Evolutionary conservation across 23 tunicate species (phyloP), one percentile per base, ranked within the genome.

Genomic region (Oikopleura albicans): DNA sequence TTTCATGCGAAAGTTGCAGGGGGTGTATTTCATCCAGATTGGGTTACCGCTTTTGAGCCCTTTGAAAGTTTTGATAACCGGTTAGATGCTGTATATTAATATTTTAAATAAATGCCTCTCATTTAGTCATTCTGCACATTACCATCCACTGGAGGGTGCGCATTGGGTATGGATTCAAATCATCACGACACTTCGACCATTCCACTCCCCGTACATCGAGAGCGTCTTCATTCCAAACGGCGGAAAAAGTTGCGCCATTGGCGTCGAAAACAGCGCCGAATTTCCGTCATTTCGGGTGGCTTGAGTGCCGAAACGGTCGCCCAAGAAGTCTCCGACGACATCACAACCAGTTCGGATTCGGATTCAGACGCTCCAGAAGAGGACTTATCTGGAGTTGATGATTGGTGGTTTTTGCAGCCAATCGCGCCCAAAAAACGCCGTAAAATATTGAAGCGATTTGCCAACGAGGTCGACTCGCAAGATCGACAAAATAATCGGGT

Each of bases 291-390:
- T n/a, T n/a, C n/a, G n/a, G n/a, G n/a, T n/a, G n/a, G n/a, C n/a
- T n/a, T n/a, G n/a, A 49, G 22, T 49, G 63, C 16, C 22, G 63
- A 49, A 49, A 49, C 12, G 22, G 12, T 22, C 16, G 37, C 36
- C 4, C 79, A 71, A 29, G 35, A 16, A 12, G 79, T 2, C 27
- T 22, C 34, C 31, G 79, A 29, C 79, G 34, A 71, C 2, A 4
- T 29, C 4, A 16, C 35, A 31, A 71, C 36, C 2, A 22, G 37
- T 16, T 12, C 34, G 37, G 79, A 71, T 71, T 71, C 79, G 28
- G 79, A 71, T 29, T 71, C 79, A 37, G 79, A 71, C 35, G 79
- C 79, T 4, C 79, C 79, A 71, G 79, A 71, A 71, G 79, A 71
- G 79, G 79, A 71, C 31, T 29, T 71, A 12, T 12, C 79, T 71